Evolutionary conservation across 2,888 invertebrate species (phyloP), one percentile per base, ranked within the genome.

Genomic region (Cyaniris semiargus): DNA sequence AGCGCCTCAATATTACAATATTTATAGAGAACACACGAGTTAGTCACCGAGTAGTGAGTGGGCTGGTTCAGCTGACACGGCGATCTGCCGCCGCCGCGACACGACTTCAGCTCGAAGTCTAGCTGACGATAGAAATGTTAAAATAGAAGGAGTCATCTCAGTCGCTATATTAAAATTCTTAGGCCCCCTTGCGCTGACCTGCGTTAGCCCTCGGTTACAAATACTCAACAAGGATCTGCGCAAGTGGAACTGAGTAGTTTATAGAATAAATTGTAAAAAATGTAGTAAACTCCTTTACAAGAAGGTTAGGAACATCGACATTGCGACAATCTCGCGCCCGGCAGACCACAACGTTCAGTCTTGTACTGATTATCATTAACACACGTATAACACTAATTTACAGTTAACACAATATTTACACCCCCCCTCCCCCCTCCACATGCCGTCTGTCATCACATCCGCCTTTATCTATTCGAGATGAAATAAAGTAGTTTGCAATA

Each of bases 351-450:
- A 60, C 10, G 13, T 60, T 60, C 60, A 60, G 60, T 60, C 60
- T 60, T 60, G 23, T 60, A 23, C 58, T 58, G 58, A 58, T 8
- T n/a, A 8, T n/a, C 58, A 21, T 53, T 53, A 53, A 21, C 21
- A 60, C 60, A 60, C 60, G 13, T 13, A 60, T 23, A 15, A 60
- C 60, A 23, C 3, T 23, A 58, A 21, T n/a, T 58, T 58, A 60
- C 21, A 60, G 3, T 60, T 60, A 21, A 60, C 60, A 60, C 60
- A 60, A 23, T 60, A 60, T 60, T 23, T 60, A 60, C 60, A 60
- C 10, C 10, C 23, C 23, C 10, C 21, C 13, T 2, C 18, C 48
- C 48, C 15, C 15, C 48, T 10, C 38, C 53, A 3, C 21, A 21
- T 8, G n/a, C 56, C 5, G 58, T 21, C 58, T 3, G 21, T 58